Evolutionary conservation across 2,797 vertebrate species (phyloP).

Genomic region (Acanthis flammea): DNA sequence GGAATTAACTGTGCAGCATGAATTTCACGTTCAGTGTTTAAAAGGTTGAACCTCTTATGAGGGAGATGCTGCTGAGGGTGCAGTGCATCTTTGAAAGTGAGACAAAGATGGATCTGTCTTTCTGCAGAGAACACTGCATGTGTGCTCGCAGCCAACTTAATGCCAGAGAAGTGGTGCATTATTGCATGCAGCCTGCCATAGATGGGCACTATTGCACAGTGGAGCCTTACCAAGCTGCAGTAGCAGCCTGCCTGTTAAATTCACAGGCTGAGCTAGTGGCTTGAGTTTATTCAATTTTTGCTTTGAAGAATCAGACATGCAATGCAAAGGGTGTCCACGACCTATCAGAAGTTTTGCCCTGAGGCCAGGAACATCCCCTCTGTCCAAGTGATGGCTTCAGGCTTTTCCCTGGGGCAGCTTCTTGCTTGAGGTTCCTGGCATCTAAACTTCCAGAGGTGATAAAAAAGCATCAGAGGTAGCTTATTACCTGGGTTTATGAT

Average conservation of each 20-base stretch:
- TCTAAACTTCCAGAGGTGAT: background rate
- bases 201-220: background rate
- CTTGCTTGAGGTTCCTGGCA: background rate
- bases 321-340: background rate
- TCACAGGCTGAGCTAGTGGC: background rate
- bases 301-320: background rate
- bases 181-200: background rate
- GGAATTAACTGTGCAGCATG: background rate
- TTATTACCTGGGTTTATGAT: background rate
- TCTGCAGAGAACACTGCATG: fast-evolving
- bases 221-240: background rate
- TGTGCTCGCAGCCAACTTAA: background rate
- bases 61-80: fast-evolving
- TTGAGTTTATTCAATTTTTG: background rate
- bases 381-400: background rate
- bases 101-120: background rate
- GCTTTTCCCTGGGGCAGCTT: background rate
- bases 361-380: background rate
- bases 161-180: fast-evolving
- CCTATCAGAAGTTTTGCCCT: background rate
- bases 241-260: background rate
- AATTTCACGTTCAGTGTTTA: background rate
- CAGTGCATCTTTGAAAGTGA: background rate
- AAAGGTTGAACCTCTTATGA: background rate
- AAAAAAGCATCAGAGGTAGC: background rate